Evolutionary conservation across 2,888 invertebrate genomes (phyloP).

Genomic region (Agonopterix subpropinquella): DNA sequence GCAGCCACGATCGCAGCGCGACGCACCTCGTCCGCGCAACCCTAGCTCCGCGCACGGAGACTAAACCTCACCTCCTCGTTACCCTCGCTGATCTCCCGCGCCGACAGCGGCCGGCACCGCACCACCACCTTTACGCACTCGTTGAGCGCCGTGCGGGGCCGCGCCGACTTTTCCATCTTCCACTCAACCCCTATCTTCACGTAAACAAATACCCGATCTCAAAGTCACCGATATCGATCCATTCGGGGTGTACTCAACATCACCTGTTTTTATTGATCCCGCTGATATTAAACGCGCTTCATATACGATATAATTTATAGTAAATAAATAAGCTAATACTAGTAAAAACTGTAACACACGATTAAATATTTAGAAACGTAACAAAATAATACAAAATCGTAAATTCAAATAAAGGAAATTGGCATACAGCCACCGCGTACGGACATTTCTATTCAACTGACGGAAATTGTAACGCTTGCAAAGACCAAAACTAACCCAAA

Average conservation of each 20-base stretch:
- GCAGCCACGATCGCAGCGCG: slow-evolving; percentile 7
- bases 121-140: slow-evolving; percentile 98
- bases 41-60: slow-evolving; percentile 20
- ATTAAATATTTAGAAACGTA: slow-evolving; percentile 49
- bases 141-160: slow-evolving; percentile 75
- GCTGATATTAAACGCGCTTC: slow-evolving; percentile 20
- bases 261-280: slow-evolving; percentile 48
- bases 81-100: slow-evolving; percentile 86
- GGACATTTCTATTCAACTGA: slow-evolving; percentile 61
- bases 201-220: slow-evolving; percentile 43
- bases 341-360: slow-evolving; percentile 36
- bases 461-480: neutral
- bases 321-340: slow-evolving; percentile 30
- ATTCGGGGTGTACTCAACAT: slow-evolving; percentile 61
- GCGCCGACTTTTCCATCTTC: slow-evolving; percentile 67
- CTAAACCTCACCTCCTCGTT: slow-evolving; percentile 74
- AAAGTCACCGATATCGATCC: slow-evolving; percentile 71
- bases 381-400: slow-evolving; percentile 66
- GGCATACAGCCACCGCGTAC: slow-evolving; percentile 37
- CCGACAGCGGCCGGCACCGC: slow-evolving; percentile 95
- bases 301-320: slow-evolving; percentile 18
- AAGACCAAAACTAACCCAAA: no score
- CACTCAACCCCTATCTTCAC: slow-evolving; percentile 35
- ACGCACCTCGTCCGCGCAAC: slow-evolving; percentile 51
- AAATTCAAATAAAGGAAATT: slow-evolving; percentile 40